These are phyloP conservation scores for Brachymystax lenok DNA, from an alignment of 2,797 vertebrate species.

Conservation along the genomic window DNA sequence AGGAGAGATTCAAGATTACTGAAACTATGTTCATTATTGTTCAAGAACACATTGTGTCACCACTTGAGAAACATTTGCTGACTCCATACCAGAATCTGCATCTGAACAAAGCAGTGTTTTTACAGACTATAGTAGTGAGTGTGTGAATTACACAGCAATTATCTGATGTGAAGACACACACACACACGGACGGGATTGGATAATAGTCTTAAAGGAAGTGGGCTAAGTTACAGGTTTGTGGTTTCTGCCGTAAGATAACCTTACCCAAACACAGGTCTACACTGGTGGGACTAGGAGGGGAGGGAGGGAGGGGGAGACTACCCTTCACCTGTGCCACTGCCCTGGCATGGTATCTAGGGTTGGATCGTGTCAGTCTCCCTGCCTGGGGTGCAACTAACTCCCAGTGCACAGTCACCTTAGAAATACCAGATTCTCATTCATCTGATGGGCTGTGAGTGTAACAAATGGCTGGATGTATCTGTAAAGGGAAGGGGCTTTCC, in stretches of 20 bases:
- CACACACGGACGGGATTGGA: background rate
- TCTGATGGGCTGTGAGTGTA: background rate
- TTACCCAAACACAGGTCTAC: background rate
- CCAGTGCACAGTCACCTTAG: background rate
- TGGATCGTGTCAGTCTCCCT: background rate
- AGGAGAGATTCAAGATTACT: constrained; percentile 30
- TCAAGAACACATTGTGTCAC: background rate
- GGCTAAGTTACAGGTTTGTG: background rate
- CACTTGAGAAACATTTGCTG: background rate
- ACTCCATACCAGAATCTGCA: background rate
- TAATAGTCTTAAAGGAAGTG: constrained; percentile 6
- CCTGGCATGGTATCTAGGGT: background rate
- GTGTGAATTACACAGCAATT: background rate
- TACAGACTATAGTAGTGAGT: background rate
- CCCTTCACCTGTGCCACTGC: background rate
- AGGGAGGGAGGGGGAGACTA: too few species aligned
- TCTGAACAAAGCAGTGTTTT: background rate
- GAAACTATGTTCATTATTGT: constrained; percentile 9
- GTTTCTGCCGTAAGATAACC: background rate
- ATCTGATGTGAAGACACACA: background rate
- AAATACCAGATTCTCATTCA: background rate
- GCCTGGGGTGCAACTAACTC: background rate
- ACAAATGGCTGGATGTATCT: background rate
- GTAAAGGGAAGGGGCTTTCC: background rate
- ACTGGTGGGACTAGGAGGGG: background rate